phyloP scores from a whole-genome alignment of 2,797 vertebrate species.

The Ptychadena robeensis region DNA sequence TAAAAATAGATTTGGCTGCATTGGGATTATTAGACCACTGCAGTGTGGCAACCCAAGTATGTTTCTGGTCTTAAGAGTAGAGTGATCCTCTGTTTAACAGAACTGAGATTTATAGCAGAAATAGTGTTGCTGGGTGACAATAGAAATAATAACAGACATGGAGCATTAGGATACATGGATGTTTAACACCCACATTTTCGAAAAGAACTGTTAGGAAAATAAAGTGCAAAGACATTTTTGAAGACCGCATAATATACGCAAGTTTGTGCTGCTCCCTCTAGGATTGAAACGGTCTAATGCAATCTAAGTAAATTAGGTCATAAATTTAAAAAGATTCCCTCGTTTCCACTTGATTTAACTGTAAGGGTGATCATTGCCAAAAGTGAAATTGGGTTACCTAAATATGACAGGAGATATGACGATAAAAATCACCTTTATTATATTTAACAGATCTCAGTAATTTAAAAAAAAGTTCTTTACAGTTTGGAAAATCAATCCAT shows the following conservation, averaged over 20 bases:
- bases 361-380: background rate
- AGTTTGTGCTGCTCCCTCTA: background rate
- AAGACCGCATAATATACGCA: background rate
- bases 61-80: background rate
- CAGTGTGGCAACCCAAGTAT: background rate
- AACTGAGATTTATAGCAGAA: background rate
- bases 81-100: no score
- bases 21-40: background rate
- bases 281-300: background rate
- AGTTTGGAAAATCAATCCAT: background rate
- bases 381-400: background rate
- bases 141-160: background rate
- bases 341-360: background rate
- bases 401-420: background rate
- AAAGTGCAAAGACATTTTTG: background rate
- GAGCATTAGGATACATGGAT: background rate
- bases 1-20: no score
- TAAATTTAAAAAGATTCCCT: background rate
- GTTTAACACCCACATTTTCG: background rate
- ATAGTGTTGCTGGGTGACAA: background rate
- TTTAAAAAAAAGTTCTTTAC: background rate
- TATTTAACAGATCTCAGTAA: background rate
- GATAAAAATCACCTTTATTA: background rate
- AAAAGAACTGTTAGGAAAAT: background rate
- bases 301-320: background rate